Evolutionary conservation across 2,888 invertebrate genomes (phyloP), one percentile per base, ranked within the genome.

Genomic region (Meliscaeva auricollis): DNA sequence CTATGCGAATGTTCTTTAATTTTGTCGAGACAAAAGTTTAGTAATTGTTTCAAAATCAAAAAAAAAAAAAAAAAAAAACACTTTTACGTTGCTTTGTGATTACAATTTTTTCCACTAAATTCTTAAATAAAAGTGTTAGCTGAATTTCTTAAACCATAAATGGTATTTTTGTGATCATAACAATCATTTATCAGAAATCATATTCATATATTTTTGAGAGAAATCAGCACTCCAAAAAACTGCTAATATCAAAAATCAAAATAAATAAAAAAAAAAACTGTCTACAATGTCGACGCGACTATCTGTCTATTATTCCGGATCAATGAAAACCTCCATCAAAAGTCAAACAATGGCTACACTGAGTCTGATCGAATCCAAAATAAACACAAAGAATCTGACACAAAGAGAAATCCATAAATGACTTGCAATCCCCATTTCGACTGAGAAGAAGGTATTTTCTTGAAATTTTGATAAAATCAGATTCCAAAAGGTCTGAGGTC

Each of bases 271-370:
- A 32, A 26, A 44, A 17, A 41, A 60, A 26, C 58, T 56, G 11
- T 56, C 9, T 38, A 77, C 35, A 77, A 60, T 68, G n/a, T 72
- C 32, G 80, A 80, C 46, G 64, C 85, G 85, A 85, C 85, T 73
- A 26, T 77, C 35, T 35, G 85, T 85, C 85, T 85, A 81, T 73
- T 73, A 50, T 73, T 64, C 20, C 41, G 6, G 52, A 66, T 73
- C 62, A 69, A 80, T 64, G 60, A 73, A 76, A n/a, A 85, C 72
- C 81, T 48, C 54, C 81, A 85, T 85, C 81, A 77, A 17, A 20
- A 20, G 1, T n/a, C 64, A 20, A 72, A 81, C 81, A 81, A 81
- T 81, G 84, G 81, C 85, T 85, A 81, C 85, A 81, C 81, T 73
- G 32, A 58, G 85, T 85, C 85, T 85, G 81, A 84, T 81, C 85